Conservation (phyloP, 1,140 invertebrate species). For the Euwallacea similis region DNA sequence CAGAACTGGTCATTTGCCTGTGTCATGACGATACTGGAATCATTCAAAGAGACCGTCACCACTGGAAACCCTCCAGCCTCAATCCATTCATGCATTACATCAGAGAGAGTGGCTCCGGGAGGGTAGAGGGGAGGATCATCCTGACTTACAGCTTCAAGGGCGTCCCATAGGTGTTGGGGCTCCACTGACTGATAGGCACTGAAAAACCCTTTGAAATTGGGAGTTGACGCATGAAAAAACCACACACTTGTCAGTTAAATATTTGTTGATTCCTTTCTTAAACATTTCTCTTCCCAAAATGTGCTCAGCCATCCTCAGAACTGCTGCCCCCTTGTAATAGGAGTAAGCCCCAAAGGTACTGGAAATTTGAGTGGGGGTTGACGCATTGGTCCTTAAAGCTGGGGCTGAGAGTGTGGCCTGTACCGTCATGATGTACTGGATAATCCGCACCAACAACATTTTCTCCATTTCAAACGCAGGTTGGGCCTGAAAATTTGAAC, state of each 20-base stretch:
- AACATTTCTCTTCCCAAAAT: constrained; percentile 67
- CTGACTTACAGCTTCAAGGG: constrained; percentile 19
- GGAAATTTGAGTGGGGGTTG: constrained; percentile 46
- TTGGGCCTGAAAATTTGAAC: constrained; percentile 6
- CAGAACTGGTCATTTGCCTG: constrained; percentile 17
- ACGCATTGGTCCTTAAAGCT: constrained; percentile 51
- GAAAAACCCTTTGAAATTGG: not conserved
- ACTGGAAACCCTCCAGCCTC: constrained; percentile 72
- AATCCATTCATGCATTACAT: constrained; percentile 72
- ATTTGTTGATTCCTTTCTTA: constrained; percentile 60
- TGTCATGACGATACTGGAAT: constrained; percentile 8
- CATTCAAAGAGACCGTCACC: constrained; percentile 49
- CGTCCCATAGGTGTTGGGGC: constrained; percentile 36
- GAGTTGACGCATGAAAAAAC: not conserved
- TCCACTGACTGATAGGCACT: constrained; percentile 18
- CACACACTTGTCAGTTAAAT: constrained; percentile 58
- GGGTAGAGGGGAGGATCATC: not conserved
- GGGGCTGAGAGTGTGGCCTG: constrained; percentile 42
- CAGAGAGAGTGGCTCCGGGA: constrained; percentile 9
- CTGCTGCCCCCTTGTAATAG: constrained; percentile 66
- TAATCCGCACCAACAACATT: constrained; percentile 55
- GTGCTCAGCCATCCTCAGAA: constrained; percentile 78
- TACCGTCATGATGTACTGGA: constrained; percentile 48
- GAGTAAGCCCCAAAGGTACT: constrained; percentile 62
- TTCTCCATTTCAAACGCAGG: constrained; percentile 43